phyloP scores from a whole-genome alignment of 2,797 vertebrate genomes.

The Myoxocephalus aenaeus region DNA sequence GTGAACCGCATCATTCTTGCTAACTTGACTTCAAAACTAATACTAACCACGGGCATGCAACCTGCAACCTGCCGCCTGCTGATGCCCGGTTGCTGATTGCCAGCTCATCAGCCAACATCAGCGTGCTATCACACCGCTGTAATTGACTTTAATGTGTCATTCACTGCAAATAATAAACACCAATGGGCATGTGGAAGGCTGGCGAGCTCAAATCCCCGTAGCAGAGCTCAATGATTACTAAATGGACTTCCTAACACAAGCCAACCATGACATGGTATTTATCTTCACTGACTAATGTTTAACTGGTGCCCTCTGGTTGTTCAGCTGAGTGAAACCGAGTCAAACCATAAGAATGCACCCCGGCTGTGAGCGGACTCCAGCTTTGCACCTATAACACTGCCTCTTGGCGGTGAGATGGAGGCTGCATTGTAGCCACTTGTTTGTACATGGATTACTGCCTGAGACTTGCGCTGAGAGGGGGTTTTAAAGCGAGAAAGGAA shows the following conservation, averaged over 20 bases:
- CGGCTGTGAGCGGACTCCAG: conserved; percentile 31
- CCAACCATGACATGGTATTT: conserved; percentile 13
- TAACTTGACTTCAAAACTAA: conserved; percentile 56
- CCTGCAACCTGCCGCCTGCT: conserved; percentile 32
- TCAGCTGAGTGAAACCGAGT: conserved; percentile 30
- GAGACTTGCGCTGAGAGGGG: conserved; percentile 52
- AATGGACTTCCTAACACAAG: conserved; percentile 23
- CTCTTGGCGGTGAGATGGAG: conserved; percentile 20
- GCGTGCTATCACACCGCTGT: conserved; percentile 2
- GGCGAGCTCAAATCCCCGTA: conserved; percentile 11
- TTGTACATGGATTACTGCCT: conserved; percentile 68
- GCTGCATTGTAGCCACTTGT: conserved; percentile 59
- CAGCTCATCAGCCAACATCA: conserved; percentile 41
- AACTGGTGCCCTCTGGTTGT: conserved; percentile 27
- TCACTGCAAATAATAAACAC: conserved; percentile 29
- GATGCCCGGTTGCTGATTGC: conserved; percentile 45
- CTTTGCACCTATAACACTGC: conserved; percentile 35
- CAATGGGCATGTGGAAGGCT: not conserved
- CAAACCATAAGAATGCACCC: conserved; percentile 59
- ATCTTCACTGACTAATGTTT: conserved; percentile 46
- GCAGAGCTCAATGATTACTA: conserved; percentile 22
- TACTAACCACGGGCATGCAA: conserved; percentile 45
- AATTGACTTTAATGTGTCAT: conserved; percentile 34
- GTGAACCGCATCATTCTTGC: conserved; percentile 47
- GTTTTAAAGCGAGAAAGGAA: conserved; percentile 39